Conservation (phyloP, 2,888 invertebrate species). For the Habroteleia sp. region DNA sequence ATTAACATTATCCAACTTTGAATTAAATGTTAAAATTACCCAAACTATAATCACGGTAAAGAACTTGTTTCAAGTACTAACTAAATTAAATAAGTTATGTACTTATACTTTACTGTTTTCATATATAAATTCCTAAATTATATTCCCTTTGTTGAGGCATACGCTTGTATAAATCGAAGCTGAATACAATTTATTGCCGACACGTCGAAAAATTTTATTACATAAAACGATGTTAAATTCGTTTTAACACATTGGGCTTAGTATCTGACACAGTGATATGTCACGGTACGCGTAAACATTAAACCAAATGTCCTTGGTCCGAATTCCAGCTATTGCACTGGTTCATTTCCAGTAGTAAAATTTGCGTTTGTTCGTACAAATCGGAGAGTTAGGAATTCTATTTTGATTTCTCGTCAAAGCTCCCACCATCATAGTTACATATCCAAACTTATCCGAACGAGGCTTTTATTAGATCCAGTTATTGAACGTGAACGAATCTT, state of each 20-base stretch:
- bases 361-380: slow-evolving; percentile 52
- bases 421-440: slow-evolving; percentile 75
- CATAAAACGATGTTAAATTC: background rate
- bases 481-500: slow-evolving; percentile 72
- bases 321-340: slow-evolving; percentile 49
- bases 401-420: slow-evolving; percentile 76
- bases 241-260: slow-evolving; percentile 47
- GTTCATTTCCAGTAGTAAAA: slow-evolving; percentile 43
- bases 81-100: too few relatives aligned
- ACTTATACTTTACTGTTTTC: too few relatives aligned
- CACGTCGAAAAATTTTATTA: slow-evolving; percentile 17
- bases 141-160: too few relatives aligned
- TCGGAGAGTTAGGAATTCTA: slow-evolving; percentile 69
- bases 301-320: slow-evolving; percentile 55
- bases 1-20: too few relatives aligned
- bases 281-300: slow-evolving; percentile 39
- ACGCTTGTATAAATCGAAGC: slow-evolving; percentile 8
- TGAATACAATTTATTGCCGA: slow-evolving; percentile 5
- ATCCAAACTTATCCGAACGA: slow-evolving; percentile 65
- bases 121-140: too few relatives aligned
- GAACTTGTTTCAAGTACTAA: too few relatives aligned
- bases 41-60: too few relatives aligned
- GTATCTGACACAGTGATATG: slow-evolving; percentile 31
- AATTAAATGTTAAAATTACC: too few relatives aligned
- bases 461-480: slow-evolving; percentile 78